Evolutionary conservation across 2,888 invertebrate genomes (phyloP), one percentile per base, ranked within the genome.

Genomic region (Cheilosia grossa): DNA sequence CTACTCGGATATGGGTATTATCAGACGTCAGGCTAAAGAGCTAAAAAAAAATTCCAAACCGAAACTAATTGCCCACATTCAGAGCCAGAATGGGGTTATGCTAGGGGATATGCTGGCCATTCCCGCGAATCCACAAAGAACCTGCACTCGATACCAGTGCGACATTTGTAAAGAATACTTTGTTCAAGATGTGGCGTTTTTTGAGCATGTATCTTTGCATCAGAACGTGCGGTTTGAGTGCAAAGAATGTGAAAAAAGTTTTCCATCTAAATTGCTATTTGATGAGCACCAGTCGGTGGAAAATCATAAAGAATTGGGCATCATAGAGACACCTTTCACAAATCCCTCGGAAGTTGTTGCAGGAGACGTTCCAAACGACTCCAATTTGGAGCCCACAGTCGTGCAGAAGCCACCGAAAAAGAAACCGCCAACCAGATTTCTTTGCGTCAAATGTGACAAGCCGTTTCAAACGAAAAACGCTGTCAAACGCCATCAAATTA

Each of bases 401-500:
- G 24, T 24, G 17, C 13, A 53, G 5, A 67, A 24, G n/a, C 7
- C 58, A 3, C 53, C 10, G 9, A 30, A 33, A 21, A 33, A 24
- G 19, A 10, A 24, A 47, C 13, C 24, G 10, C 5, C 94, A 0
- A 93, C 94, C 67, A 93, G 95, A 79, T 96, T 95, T 90, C 94
- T 95, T 44, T 97, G 97, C 91, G 94, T 93, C 89, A 95, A 95
- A 89, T 97, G 97, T 91, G 94, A 94, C 63, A 96, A 96, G 91
- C 93, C 93, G 74, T 97, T 97, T 92, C 94, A 95, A 87, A 96
- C 96, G 90, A 95, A 94, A 87, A 95, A 95, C 89, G 92, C 96
- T 67, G 92, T 97, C 87, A 94, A 95, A 89, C 93, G 96, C 87
- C 96, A 98, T 93, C 94, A 97, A 93, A 90, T 96, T 87, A 94